These are phyloP conservation scores for Listronotus oregonensis DNA, from an alignment of 1,140 invertebrate genomes.

Conservation along the genomic window DNA sequence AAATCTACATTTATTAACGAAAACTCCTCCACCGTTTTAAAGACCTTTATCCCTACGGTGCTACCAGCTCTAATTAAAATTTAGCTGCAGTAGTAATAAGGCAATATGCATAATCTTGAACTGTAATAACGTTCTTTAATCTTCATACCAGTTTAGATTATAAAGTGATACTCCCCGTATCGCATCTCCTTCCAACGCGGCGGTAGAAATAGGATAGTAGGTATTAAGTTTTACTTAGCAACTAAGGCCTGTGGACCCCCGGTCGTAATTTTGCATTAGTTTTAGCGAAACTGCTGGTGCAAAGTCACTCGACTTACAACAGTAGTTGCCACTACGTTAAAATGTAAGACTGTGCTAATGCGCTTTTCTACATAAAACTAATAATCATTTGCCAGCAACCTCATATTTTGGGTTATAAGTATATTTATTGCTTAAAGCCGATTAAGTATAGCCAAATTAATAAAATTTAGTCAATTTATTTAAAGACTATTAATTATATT, in stretches of 20 bases:
- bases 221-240: constrained; percentile 6
- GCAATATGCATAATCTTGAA: constrained; percentile 15
- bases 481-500: no score
- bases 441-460: no score
- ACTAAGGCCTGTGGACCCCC: background rate
- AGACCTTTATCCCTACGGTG: no score
- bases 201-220: constrained; percentile 1
- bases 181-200: background rate
- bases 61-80: constrained; percentile 13
- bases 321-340: constrained; percentile 21
- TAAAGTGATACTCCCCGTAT: constrained; percentile 8
- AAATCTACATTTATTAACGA: background rate
- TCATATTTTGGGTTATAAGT: background rate
- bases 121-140: background rate
- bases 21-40: no score
- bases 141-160: constrained; percentile 11
- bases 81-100: constrained; percentile 21
- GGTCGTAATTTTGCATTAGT: constrained; percentile 22
- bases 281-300: constrained; percentile 20
- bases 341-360: constrained; percentile 8
- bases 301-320: constrained; percentile 22
- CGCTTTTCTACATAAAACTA: constrained; percentile 6
- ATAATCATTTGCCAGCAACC: constrained; percentile 10
- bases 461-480: background rate
- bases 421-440: no score